Percentiles rank a stretch among this genome's conserved stretches.
Evolutionary conservation across 92 coral and sea anemone genomes (phyloP).

Genomic region (Metridium senile): DNA sequence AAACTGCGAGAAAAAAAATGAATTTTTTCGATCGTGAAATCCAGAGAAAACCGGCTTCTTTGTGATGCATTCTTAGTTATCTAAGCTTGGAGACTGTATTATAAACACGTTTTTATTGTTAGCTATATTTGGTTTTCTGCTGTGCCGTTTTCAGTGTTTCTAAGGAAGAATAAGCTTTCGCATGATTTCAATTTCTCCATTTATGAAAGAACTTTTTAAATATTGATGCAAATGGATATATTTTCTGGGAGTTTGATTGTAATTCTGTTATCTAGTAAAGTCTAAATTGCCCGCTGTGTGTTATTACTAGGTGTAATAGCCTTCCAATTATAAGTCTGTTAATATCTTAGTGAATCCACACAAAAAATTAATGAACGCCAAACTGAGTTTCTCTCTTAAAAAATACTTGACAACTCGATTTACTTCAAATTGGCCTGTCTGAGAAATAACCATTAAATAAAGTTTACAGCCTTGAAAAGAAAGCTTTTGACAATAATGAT

Average conservation of each 20-base stretch:
- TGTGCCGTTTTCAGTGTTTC: too few relatives aligned
- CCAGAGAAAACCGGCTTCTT: too few relatives aligned
- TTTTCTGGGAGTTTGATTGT: conserved; percentile 5
- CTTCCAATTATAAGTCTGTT: conserved; percentile 22
- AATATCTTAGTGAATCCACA: conserved; percentile 2
- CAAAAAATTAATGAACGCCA: conserved; percentile 1
- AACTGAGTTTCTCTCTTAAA: neutral
- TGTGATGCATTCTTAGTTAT: too few relatives aligned
- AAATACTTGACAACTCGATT: neutral
- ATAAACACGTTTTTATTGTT: too few relatives aligned
- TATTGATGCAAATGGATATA: neutral
- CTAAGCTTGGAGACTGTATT: too few relatives aligned
- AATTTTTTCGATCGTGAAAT: too few relatives aligned
- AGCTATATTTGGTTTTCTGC: too few relatives aligned
- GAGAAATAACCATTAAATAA: neutral
- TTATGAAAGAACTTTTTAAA: neutral
- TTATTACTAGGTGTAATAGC: neutral
- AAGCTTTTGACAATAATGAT: neutral
- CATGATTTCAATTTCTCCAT: too few relatives aligned
- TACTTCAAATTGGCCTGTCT: neutral
- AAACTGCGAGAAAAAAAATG: too few relatives aligned
- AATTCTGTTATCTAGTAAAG: neutral
- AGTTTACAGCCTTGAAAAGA: neutral
- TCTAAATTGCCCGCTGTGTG: neutral
- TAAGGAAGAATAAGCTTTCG: too few relatives aligned